A percentile compares a stretch with the other conserved stretches of the same genome.
Evolutionary conservation across 2,797 vertebrate species (phyloP).

Genomic region (Sardinella longiceps): DNA sequence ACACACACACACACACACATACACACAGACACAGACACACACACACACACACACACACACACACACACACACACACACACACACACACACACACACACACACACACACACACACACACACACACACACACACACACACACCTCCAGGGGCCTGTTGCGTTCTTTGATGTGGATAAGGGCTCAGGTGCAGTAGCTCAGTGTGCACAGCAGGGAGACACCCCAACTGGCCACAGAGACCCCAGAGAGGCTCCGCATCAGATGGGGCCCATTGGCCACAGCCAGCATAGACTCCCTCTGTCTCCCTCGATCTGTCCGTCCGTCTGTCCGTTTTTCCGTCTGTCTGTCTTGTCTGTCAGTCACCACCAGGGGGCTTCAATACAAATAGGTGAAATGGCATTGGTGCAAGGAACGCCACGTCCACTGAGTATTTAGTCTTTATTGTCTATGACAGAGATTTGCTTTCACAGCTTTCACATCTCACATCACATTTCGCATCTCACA

Average conservation of each 20-base stretch:
- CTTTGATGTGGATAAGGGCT: conserved; percentile 57
- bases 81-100: conserved; percentile 21
- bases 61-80: conserved; percentile 21
- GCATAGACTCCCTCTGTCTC: background rate
- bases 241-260: background rate
- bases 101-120: no score
- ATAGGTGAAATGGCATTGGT: background rate
- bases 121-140: conserved; percentile 28
- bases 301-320: no score
- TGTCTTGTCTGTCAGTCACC: no score
- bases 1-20: conserved; percentile 34
- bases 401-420: no score
- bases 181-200: conserved; percentile 42
- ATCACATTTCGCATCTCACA: no score
- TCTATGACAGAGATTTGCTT: no score
- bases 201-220: conserved; percentile 41
- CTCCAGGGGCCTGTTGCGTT: conserved; percentile 34
- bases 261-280: background rate
- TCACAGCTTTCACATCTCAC: no score
- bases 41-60: no score
- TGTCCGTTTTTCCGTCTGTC: no score
- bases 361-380: background rate
- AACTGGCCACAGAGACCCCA: background rate
- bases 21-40: background rate
- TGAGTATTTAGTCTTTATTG: no score